Evolutionary conservation across 2,797 vertebrate species (phyloP).

Genomic region (Emydoidea blandingii): DNA sequence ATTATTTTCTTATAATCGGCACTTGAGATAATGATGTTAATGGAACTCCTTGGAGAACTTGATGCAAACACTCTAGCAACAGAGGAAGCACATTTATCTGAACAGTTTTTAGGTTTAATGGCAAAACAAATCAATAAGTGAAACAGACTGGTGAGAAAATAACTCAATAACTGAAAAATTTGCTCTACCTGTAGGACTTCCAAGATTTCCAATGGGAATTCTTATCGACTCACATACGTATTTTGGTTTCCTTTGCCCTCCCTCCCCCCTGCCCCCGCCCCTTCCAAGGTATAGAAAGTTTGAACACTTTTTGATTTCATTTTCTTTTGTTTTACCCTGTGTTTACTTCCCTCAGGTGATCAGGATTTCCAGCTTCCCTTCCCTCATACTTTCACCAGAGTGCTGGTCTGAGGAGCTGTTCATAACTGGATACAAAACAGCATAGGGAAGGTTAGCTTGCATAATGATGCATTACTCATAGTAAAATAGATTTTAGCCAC

Average conservation of each 20-base stretch:
- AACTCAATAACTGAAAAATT: slow-evolving; percentile 77
- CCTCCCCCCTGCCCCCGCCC: not conserved
- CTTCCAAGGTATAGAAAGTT: slow-evolving; percentile 59
- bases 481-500: slow-evolving; percentile 31
- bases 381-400: not conserved
- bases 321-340: slow-evolving; percentile 61
- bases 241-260: slow-evolving; percentile 62
- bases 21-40: slow-evolving; percentile 77
- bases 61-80: slow-evolving; percentile 35
- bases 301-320: slow-evolving; percentile 69
- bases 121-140: slow-evolving; percentile 81
- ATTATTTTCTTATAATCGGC: slow-evolving; percentile 76
- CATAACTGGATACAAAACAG: slow-evolving; percentile 52
- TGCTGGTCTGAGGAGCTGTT: slow-evolving; percentile 32
- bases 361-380: slow-evolving; percentile 1
- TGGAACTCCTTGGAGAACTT: slow-evolving; percentile 62
- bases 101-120: slow-evolving; percentile 66
- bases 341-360: slow-evolving; percentile 18
- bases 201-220: slow-evolving; percentile 72
- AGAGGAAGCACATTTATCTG: slow-evolving; percentile 68
- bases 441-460: slow-evolving; percentile 49
- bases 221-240: slow-evolving; percentile 74
- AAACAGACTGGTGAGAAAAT: slow-evolving; percentile 77
- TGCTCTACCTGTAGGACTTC: slow-evolving; percentile 72
- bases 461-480: slow-evolving; percentile 45